phyloP scores from a whole-genome alignment of 2,888 invertebrate species.

The Ectropis crepuscularia region DNA sequence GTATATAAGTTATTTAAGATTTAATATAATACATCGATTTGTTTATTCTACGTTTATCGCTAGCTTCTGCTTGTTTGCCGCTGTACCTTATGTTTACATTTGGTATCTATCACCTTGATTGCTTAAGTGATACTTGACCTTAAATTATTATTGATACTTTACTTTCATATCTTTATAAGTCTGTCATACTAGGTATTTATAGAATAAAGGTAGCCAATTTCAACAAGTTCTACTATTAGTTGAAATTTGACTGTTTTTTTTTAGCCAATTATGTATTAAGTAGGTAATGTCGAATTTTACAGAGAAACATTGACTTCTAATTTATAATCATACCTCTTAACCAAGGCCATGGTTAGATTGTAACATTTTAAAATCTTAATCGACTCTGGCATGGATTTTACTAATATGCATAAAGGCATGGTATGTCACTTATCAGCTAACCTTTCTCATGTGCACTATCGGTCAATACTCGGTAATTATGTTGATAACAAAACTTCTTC shows the following conservation, averaged over 20 bases:
- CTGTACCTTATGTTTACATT: not conserved
- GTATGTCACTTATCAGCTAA: conserved; percentile 29
- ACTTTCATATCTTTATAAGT: not conserved
- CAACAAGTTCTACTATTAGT: no score
- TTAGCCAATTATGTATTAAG: not conserved
- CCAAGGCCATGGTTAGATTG: conserved; percentile 1
- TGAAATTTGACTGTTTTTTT: no score
- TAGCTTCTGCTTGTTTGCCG: conserved; percentile 5
- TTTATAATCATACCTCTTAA: not conserved
- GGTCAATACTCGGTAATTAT: conserved; percentile 16
- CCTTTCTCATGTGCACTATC: conserved; percentile 21
- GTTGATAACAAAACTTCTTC: conserved; percentile 9
- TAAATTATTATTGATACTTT: not conserved
- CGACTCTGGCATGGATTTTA: conserved; percentile 2
- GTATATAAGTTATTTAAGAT: not conserved
- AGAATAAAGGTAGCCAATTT: no score
- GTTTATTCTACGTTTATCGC: not conserved
- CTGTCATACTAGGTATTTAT: no score
- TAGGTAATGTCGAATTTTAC: conserved; percentile 1
- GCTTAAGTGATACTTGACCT: not conserved
- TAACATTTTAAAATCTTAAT: conserved; percentile 6
- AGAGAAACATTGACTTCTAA: not conserved
- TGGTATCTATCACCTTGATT: not conserved
- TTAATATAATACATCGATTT: not conserved
- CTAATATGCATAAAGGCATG: conserved; percentile 29